A percentile compares a stretch with the other conserved stretches of the same genome.
Evolutionary conservation across 2,888 invertebrate genomes (phyloP).

Genomic region (Papilio gigon): DNA sequence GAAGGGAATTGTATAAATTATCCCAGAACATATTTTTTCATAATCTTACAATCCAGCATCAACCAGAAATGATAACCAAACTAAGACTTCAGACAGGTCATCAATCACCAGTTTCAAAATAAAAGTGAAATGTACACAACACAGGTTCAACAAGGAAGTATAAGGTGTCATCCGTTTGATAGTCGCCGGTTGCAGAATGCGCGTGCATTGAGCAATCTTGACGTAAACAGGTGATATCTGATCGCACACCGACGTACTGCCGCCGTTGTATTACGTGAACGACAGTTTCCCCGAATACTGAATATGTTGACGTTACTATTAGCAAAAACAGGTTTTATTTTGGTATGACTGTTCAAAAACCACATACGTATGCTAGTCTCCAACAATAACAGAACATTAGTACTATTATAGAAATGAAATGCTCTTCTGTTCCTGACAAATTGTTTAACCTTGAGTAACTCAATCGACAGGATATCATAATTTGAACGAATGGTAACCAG

Average conservation of each 20-base stretch:
- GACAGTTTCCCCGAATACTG: constrained; percentile 4
- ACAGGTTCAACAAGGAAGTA: neutral
- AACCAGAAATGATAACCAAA: no score
- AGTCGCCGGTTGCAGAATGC: neutral
- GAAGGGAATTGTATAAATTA: no score
- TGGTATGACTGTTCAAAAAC: neutral
- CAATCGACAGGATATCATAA: constrained; percentile 23
- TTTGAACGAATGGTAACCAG: constrained; percentile 19
- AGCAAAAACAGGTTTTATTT: neutral
- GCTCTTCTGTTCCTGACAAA: no score
- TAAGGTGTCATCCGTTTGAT: constrained; percentile 10
- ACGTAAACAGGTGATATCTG: constrained; percentile 18
- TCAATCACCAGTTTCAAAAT: no score
- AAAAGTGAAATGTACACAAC: constrained; percentile 6
- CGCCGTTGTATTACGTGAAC: neutral
- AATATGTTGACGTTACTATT: neutral
- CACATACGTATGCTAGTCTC: neutral
- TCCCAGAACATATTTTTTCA: no score
- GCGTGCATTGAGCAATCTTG: constrained; percentile 12
- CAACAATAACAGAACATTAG: neutral
- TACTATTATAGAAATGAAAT: no score
- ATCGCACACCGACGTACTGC: constrained; percentile 1
- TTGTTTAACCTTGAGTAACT: neutral
- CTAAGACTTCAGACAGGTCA: no score
- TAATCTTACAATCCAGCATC: no score